Evolutionary conservation across 2,888 invertebrate species (phyloP).

Genomic region (Epinotia ramella): DNA sequence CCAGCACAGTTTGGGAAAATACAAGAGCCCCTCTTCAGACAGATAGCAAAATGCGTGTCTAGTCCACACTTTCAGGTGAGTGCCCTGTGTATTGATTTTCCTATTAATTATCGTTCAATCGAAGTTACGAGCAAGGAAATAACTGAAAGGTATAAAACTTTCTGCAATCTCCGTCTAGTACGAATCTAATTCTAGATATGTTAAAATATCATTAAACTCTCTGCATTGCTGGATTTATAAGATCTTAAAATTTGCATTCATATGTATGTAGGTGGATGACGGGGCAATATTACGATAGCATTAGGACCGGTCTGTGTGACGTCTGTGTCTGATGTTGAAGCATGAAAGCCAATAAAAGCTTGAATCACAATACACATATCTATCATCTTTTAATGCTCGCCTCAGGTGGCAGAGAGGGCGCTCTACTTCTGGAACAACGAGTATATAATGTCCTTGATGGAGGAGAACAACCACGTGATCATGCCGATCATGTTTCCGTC

Average conservation of each 20-base stretch:
- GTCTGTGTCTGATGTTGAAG: too few relatives aligned
- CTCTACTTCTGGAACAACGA: conserved; percentile 99
- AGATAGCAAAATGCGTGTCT: conserved; percentile 99
- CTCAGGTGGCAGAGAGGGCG: conserved; percentile 98
- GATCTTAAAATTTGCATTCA: neutral
- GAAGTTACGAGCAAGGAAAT: neutral
- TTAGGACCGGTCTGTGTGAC: too few relatives aligned
- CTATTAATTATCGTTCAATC: neutral
- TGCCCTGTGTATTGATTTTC: neutral
- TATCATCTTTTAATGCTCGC: neutral
- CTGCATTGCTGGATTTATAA: too few relatives aligned
- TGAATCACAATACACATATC: too few relatives aligned
- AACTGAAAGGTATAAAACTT: neutral
- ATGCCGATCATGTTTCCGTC: conserved; percentile 99
- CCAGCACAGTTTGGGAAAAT: conserved; percentile 99
- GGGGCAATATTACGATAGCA: too few relatives aligned
- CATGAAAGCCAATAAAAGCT: too few relatives aligned
- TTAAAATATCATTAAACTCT: too few relatives aligned
- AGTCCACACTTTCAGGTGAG: conserved; percentile 99
- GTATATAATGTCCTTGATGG: conserved; percentile 99
- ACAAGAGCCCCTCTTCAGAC: conserved; percentile 98
- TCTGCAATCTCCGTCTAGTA: neutral
- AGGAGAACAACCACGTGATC: conserved; percentile 98
- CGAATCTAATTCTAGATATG: too few relatives aligned
- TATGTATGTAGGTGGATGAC: neutral